These are phyloP conservation scores for Argyrosomus japonicus DNA, from an alignment of 2,113 vertebrate genomes.

Conservation along the genomic window DNA sequence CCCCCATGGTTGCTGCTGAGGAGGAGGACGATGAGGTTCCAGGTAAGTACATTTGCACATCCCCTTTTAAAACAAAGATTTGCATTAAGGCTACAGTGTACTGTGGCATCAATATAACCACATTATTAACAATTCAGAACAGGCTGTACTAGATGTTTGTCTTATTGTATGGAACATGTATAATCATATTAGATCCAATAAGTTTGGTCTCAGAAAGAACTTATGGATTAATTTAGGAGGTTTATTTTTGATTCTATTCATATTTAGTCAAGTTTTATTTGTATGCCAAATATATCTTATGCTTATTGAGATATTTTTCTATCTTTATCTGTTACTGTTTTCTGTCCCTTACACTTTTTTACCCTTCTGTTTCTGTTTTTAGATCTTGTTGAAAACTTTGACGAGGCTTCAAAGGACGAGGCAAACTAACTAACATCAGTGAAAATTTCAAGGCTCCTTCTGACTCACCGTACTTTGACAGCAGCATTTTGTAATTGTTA, in stretches of 20 bases:
- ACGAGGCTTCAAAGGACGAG: slow-evolving; percentile 97
- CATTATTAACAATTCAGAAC: not conserved
- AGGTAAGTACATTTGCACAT: slow-evolving; percentile 82
- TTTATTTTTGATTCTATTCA: not conserved
- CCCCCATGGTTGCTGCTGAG: slow-evolving; percentile 89
- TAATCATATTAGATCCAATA: not conserved
- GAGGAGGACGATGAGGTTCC: slow-evolving; percentile 98
- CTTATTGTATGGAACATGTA: not conserved
- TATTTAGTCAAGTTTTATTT: not conserved
- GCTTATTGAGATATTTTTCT: not conserved
- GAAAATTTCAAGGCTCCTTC: slow-evolving; percentile 15
- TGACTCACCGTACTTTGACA: not conserved
- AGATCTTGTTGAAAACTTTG: slow-evolving; percentile 98
- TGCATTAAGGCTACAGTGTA: not conserved
- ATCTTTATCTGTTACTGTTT: not conserved
- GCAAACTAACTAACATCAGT: slow-evolving; percentile 83
- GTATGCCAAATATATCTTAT: not conserved
- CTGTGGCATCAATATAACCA: not conserved
- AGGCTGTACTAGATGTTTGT: not conserved
- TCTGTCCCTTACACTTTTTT: not conserved
- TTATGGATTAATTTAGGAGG: not conserved
- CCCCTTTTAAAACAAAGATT: not conserved
- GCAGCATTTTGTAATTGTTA: slow-evolving; percentile 33
- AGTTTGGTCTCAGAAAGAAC: not conserved
- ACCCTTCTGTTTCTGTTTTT: slow-evolving; percentile 28